Evolutionary conservation across 2,888 invertebrate genomes (phyloP).

Genomic region (Odontomyia ornata): DNA sequence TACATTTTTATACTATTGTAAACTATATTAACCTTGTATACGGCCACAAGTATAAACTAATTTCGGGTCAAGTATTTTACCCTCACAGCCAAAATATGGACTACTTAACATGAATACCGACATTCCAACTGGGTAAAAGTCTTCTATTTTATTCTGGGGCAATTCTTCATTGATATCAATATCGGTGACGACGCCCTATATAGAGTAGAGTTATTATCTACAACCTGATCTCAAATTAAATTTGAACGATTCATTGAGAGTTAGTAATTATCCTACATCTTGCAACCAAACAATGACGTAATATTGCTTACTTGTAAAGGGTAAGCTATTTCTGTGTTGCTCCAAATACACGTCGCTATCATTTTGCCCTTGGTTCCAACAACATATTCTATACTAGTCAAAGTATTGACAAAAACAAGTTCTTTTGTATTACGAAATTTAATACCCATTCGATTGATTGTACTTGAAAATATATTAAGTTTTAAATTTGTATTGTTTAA

Average conservation of each 20-base stretch:
- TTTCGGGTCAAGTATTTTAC: conserved; percentile 69
- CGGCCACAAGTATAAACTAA: conserved; percentile 59
- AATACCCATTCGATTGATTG: conserved; percentile 80
- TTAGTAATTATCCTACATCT: too few relatives aligned
- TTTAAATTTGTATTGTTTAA: conserved; percentile 32
- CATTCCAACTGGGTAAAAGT: conserved; percentile 75
- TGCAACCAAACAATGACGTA: too few relatives aligned
- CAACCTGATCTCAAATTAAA: too few relatives aligned
- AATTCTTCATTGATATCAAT: conserved; percentile 64
- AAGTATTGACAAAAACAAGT: conserved; percentile 75
- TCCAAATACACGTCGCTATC: conserved; percentile 78
- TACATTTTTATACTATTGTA: background rate
- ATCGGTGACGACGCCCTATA: conserved; percentile 73
- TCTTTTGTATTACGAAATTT: conserved; percentile 74
- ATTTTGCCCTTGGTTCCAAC: conserved; percentile 71
- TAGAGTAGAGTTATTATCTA: conserved; percentile 46
- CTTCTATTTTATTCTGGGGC: conserved; percentile 61
- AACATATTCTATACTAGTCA: conserved; percentile 74
- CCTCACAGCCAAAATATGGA: conserved; percentile 83
- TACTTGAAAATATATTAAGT: conserved; percentile 66
- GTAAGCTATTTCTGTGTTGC: conserved; percentile 69
- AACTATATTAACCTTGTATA: conserved; percentile 56
- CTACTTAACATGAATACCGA: conserved; percentile 80
- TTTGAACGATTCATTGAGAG: too few relatives aligned
- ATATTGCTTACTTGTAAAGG: conserved; percentile 64